Percentiles rank a stretch among this genome's conserved stretches.
Evolutionary conservation across 1,140 invertebrate genomes (phyloP).

Genomic region (Diploscapter pachys): DNA sequence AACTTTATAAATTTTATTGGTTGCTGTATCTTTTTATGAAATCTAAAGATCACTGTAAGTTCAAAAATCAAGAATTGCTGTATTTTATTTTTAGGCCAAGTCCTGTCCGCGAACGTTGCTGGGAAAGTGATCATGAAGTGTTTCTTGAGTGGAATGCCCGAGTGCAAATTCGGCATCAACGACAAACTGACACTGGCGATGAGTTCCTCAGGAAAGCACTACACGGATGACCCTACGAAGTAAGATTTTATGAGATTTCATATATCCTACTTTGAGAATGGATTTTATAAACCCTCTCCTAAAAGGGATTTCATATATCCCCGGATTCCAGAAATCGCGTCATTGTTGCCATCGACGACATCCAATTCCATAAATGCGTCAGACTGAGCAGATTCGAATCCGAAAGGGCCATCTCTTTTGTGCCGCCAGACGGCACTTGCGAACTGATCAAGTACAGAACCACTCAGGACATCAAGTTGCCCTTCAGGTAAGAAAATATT

Average conservation of each 20-base stretch:
- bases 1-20: no score
- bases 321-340: constrained; percentile 55
- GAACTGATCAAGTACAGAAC: constrained; percentile 98
- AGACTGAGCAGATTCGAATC: constrained; percentile 98
- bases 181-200: constrained; percentile 98
- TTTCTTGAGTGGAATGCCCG: constrained; percentile 96
- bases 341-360: constrained; percentile 98
- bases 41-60: no score
- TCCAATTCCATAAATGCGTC: constrained; percentile 98
- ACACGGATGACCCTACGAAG: constrained; percentile 6
- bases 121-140: constrained; percentile 99
- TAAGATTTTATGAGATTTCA: neutral
- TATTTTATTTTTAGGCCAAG: constrained; percentile 72
- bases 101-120: constrained; percentile 93
- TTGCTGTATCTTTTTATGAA: no score
- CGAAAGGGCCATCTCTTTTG: constrained; percentile 97
- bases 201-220: constrained; percentile 68
- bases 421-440: constrained; percentile 97
- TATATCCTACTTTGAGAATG: no score
- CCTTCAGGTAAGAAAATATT: constrained; percentile 66
- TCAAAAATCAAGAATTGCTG: no score
- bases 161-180: constrained; percentile 99
- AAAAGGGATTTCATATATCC: no score
- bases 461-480: constrained; percentile 95
- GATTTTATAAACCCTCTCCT: no score